phyloP scores from a whole-genome alignment of 2,888 invertebrate species.

The Dendrolimus houi region DNA sequence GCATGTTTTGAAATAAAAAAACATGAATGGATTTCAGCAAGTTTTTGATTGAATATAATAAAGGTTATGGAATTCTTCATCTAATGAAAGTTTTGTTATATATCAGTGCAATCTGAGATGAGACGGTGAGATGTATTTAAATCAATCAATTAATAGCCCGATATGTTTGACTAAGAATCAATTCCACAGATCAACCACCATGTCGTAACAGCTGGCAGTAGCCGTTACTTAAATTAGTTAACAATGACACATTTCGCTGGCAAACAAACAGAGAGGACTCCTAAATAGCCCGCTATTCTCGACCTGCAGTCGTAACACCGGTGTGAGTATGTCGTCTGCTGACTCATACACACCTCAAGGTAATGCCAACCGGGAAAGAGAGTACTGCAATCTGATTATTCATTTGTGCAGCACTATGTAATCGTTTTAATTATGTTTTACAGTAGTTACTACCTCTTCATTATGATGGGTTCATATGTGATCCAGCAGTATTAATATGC shows the following conservation, averaged over 20 bases:
- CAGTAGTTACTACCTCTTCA: too few species aligned
- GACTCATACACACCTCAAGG: constrained; percentile 72
- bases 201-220: constrained; percentile 72
- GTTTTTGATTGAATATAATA: not conserved
- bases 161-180: constrained; percentile 20
- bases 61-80: too few species aligned
- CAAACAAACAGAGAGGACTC: constrained; percentile 71
- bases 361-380: constrained; percentile 37
- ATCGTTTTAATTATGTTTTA: too few species aligned
- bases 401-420: not conserved
- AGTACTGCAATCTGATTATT: constrained; percentile 3
- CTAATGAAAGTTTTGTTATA: too few species aligned
- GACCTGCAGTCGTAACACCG: constrained; percentile 64
- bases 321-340: constrained; percentile 62
- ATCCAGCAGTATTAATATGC: too few species aligned
- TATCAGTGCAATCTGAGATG: too few species aligned
- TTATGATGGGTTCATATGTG: too few species aligned
- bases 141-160: not conserved
- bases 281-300: constrained; percentile 74
- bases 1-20: not conserved
- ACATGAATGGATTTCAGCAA: not conserved
- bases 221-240: constrained; percentile 74
- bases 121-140: too few species aligned
- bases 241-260: constrained; percentile 76
- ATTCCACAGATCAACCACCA: constrained; percentile 30